phyloP scores from a whole-genome alignment of 2,113 vertebrate species.

The Struthidea cinerea region DNA sequence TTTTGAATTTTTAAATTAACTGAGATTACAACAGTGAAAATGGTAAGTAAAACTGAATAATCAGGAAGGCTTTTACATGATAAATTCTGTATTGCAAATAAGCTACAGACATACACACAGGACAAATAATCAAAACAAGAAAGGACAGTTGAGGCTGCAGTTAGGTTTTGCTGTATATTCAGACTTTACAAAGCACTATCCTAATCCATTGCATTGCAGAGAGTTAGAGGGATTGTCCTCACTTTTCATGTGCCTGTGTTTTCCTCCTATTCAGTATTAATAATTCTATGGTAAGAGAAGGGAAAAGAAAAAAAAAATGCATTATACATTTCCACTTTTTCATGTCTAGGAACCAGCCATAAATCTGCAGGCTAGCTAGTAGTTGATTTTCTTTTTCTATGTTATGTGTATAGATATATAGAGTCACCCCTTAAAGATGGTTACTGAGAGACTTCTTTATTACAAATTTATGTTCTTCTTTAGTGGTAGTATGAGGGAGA shows the following conservation, averaged over 20 bases:
- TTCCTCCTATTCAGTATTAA: not conserved
- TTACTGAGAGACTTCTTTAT: not conserved
- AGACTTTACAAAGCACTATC: not conserved
- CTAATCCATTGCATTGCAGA: not conserved
- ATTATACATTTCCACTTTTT: not conserved
- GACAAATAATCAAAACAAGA: not conserved
- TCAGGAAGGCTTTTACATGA: not conserved
- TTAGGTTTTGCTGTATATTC: not conserved
- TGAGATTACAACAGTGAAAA: not conserved
- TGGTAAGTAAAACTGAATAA: not conserved
- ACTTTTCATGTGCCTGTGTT: not conserved
- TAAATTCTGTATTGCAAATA: not conserved
- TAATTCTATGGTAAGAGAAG: not conserved
- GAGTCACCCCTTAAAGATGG: not conserved
- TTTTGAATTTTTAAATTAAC: not conserved
- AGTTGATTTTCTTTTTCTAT: not conserved
- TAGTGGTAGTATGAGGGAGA: not conserved
- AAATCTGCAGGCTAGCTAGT: not conserved
- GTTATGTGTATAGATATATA: not conserved
- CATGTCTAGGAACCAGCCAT: not conserved
- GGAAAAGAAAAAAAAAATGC: not conserved
- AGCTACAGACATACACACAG: not conserved
- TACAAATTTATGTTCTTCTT: not conserved
- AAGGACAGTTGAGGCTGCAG: not conserved
- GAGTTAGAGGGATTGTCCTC: not conserved